phyloP scores from a whole-genome alignment of 1,140 invertebrate species.

The Holotrichia oblita region DNA sequence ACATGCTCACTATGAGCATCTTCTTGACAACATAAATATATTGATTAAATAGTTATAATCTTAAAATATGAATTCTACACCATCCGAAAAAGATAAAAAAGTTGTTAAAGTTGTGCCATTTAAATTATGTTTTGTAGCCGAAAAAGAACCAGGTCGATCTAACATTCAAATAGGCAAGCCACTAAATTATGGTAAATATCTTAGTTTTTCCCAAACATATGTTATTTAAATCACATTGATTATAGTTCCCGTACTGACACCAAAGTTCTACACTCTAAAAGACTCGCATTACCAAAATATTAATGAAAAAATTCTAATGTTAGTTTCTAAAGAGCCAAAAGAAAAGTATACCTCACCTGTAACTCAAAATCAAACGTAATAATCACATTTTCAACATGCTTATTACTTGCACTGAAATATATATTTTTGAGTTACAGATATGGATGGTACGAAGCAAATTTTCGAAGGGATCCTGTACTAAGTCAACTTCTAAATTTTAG shows the following conservation, averaged over 20 bases:
- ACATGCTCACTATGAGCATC: neutral
- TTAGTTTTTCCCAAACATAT: too few species aligned
- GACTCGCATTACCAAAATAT: neutral
- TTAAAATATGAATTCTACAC: conserved; percentile 43
- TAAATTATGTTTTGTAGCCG: conserved; percentile 58
- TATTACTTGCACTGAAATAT: neutral
- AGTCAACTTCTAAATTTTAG: conserved; percentile 53
- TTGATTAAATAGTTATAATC: too few species aligned
- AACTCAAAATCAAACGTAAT: conserved; percentile 60
- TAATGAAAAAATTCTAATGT: conserved; percentile 42
- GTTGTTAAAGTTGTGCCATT: conserved; percentile 56
- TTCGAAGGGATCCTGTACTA: neutral
- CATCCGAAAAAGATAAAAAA: conserved; percentile 49
- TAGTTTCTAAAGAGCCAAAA: conserved; percentile 48
- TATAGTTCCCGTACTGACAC: conserved; percentile 6
- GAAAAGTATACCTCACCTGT: conserved; percentile 54
- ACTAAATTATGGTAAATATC: conserved; percentile 51
- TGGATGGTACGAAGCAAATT: conserved; percentile 57
- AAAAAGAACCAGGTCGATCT: conserved; percentile 56
- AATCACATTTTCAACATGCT: neutral
- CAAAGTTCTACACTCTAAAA: conserved; percentile 50
- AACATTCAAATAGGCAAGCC: conserved; percentile 56
- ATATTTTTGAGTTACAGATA: conserved; percentile 54
- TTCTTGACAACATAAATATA: too few species aligned
- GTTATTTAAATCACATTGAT: neutral